Conservation (phyloP, 2,888 invertebrate genomes). For the Sylvicola fuscatus region DNA sequence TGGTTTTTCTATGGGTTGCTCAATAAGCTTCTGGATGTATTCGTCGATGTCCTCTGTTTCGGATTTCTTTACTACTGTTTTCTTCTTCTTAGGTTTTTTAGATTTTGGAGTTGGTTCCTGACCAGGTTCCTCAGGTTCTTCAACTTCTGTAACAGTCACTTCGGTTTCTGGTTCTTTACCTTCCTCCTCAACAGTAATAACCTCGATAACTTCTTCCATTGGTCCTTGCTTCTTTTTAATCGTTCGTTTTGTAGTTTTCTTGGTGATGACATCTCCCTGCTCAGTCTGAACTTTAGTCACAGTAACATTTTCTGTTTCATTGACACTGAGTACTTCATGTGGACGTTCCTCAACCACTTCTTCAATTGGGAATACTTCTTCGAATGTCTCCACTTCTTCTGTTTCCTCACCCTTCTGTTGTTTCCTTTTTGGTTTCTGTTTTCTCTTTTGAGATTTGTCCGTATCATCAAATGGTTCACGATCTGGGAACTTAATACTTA, state of each 20-base stretch:
- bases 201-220: conserved; percentile 21
- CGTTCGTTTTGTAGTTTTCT: conserved; percentile 23
- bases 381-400: conserved; percentile 10
- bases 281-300: conserved; percentile 16
- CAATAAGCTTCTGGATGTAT: not conserved
- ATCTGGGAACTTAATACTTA: too few relatives aligned
- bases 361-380: conserved; percentile 8
- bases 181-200: conserved; percentile 19
- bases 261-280: conserved; percentile 20
- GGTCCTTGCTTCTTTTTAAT: conserved; percentile 23
- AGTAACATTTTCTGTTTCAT: conserved; percentile 11
- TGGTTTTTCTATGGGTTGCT: conserved; percentile 30
- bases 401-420: conserved; percentile 17
- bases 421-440: conserved; percentile 16
- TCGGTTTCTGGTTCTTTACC: conserved; percentile 25
- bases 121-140: conserved; percentile 11
- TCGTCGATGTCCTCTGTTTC: conserved; percentile 4
- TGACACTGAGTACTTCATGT: too few relatives aligned
- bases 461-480: conserved; percentile 14
- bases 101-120: too few relatives aligned
- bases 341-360: conserved; percentile 10
- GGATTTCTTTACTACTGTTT: not conserved
- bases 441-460: conserved; percentile 14
- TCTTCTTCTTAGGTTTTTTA: conserved; percentile 11
- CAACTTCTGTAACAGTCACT: conserved; percentile 18